Conservation (phyloP, 2,797 vertebrate species). For the Sebastes iracundus region DNA sequence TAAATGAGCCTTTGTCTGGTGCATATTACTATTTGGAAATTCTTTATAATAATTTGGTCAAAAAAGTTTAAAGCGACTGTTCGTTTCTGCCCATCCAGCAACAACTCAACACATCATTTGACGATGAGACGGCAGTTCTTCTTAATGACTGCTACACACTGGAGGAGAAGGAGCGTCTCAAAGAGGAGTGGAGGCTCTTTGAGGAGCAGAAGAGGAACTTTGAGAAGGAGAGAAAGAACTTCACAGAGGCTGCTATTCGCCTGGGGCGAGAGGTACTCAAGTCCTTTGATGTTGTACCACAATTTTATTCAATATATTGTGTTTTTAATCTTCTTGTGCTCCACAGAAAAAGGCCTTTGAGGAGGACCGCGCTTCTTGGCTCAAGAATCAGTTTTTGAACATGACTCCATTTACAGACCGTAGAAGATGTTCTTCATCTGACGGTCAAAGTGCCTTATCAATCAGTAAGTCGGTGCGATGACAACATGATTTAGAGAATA, state of each 20-base stretch:
- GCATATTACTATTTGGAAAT: neutral
- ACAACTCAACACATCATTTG: conserved; percentile 91
- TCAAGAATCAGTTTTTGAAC: conserved; percentile 86
- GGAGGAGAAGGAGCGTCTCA: conserved; percentile 95
- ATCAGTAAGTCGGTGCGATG: conserved; percentile 68
- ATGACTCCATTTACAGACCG: conserved; percentile 82
- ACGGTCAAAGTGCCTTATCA: conserved; percentile 79
- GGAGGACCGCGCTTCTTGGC: conserved; percentile 82
- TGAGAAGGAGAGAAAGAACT: conserved; percentile 93
- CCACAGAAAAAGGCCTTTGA: conserved; percentile 82
- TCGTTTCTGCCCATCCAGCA: conserved; percentile 80
- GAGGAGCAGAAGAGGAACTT: conserved; percentile 97
- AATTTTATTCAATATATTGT: neutral
- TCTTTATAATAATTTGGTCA: neutral
- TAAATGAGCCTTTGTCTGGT: neutral
- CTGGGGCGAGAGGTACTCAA: conserved; percentile 90
- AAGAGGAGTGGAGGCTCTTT: conserved; percentile 96
- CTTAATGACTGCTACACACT: conserved; percentile 95
- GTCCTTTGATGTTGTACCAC: neutral
- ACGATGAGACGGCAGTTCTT: conserved; percentile 92
- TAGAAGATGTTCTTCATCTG: conserved; percentile 74
- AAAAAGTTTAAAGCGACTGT: neutral
- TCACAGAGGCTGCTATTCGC: conserved; percentile 97
- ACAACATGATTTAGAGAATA: neutral
- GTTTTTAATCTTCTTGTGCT: neutral